phyloP scores from a whole-genome alignment of 2,113 vertebrate species.

The Axis porcinus region DNA sequence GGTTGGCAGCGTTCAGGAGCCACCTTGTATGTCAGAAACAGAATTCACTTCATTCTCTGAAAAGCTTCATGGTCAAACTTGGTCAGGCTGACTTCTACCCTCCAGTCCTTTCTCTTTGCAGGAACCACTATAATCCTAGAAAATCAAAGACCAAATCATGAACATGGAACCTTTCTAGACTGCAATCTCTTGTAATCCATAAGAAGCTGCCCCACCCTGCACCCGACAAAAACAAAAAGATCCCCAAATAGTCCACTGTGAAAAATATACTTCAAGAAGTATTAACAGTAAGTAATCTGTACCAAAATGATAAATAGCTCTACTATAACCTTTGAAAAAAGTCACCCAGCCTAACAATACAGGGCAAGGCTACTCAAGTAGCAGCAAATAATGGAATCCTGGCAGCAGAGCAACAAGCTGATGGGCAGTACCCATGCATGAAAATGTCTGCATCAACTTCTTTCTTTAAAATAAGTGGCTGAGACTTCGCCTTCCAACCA shows the following conservation, averaged over 20 bases:
- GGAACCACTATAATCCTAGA: background rate
- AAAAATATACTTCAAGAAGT: background rate
- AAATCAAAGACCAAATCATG: background rate
- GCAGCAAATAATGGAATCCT: background rate
- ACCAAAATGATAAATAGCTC: background rate
- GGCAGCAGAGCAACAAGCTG: background rate
- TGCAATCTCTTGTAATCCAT: background rate
- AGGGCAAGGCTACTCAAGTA: background rate
- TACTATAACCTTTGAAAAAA: background rate
- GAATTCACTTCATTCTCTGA: background rate
- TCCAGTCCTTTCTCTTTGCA: background rate
- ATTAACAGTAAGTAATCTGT: background rate
- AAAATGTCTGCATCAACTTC: background rate
- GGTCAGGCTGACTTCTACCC: background rate
- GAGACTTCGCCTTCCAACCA: background rate
- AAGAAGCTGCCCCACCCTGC: background rate
- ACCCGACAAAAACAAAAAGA: background rate
- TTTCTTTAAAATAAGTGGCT: background rate
- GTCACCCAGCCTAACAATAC: background rate
- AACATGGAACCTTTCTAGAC: background rate
- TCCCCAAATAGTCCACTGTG: background rate
- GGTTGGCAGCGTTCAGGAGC: background rate
- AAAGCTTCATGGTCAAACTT: constrained; percentile 3
- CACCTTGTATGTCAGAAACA: background rate
- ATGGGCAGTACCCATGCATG: background rate